Evolutionary conservation across 2,797 vertebrate genomes (phyloP).

Genomic region (Sebastes steindachneri): DNA sequence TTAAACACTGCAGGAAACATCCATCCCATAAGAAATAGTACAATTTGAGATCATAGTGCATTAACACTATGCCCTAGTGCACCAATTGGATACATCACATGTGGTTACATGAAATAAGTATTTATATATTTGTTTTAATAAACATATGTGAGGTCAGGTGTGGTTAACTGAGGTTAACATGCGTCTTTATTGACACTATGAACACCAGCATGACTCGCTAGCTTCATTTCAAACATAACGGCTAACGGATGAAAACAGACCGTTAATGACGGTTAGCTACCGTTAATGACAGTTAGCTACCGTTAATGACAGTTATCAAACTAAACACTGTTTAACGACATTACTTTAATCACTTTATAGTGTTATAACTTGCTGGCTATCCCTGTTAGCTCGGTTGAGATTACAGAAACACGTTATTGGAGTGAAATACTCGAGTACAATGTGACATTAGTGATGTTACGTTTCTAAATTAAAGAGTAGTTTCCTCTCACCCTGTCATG

Average conservation of each 20-base stretch:
- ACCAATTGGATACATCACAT: too few relatives aligned
- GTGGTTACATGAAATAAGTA: neutral
- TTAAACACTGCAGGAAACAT: neutral
- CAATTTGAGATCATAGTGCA: neutral
- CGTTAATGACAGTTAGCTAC: neutral
- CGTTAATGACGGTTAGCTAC: neutral
- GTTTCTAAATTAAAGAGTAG: neutral
- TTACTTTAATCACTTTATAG: neutral
- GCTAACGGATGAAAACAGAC: too few relatives aligned
- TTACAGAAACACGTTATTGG: accelerated
- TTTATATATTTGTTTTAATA: neutral
- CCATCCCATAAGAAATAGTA: neutral
- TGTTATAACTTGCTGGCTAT: neutral
- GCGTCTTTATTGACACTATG: neutral
- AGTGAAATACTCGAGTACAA: neutral
- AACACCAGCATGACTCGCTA: neutral
- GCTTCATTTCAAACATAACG: neutral
- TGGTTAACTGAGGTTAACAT: neutral
- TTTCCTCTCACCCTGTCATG: constrained; percentile 64
- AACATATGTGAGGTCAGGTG: neutral
- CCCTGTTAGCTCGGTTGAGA: neutral
- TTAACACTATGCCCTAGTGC: too few relatives aligned
- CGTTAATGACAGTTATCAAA: neutral
- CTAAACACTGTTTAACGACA: neutral
- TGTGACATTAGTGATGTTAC: neutral